Base-by-base conservation (phyloP, 1,140 invertebrate species). In the Aradophagus sp. region DNA sequence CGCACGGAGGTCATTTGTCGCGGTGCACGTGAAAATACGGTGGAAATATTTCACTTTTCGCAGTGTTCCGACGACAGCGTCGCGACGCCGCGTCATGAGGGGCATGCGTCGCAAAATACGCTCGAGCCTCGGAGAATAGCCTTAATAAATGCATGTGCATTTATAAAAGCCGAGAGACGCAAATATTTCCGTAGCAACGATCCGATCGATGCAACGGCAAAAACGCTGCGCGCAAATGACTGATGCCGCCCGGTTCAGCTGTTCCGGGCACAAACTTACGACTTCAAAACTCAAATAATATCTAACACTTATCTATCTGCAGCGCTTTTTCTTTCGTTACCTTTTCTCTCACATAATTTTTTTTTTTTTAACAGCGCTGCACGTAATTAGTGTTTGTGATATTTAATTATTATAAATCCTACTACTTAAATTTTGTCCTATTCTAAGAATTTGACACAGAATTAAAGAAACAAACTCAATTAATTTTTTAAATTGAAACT, bases 1-100 rank as follows among this genome's bases (percentile, higher is more conserved):
- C 80, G 80, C 83, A 83, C 77, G 76, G 77, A 77, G 79, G 74
- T 79, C 81, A 84, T 85, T 85, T 84, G 81, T 85, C 81, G 74
- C 69, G 61, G 73, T 69, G 77, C 76, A 81, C 78, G 80, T 83
- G 81, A 83, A 86, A 85, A 86, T 84, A 84, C 82, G 79, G 78
- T 75, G 79, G 75, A 66, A 83, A 86, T 85, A 85, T 86, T 85
- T 86, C 83, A 85, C 83, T 82, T 84, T 83, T 84, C 83, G 81
- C 79, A 80, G 71, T 78, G 58, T 71, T 76, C 77, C 75, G 80
- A 84, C 83, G 84, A 86, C 84, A 84, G 79, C 82, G 83, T 81
- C 83, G 81, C 81, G 79, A 80, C 81, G 81, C 79, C 79, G 77
- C 78, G 79, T 82, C 77, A 80, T 73, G 77, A 74, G 69, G 77